Evolutionary conservation across 2,888 invertebrate species (phyloP), one percentile per base, ranked within the genome.

Genomic region (Chymomyza caudatula): DNA sequence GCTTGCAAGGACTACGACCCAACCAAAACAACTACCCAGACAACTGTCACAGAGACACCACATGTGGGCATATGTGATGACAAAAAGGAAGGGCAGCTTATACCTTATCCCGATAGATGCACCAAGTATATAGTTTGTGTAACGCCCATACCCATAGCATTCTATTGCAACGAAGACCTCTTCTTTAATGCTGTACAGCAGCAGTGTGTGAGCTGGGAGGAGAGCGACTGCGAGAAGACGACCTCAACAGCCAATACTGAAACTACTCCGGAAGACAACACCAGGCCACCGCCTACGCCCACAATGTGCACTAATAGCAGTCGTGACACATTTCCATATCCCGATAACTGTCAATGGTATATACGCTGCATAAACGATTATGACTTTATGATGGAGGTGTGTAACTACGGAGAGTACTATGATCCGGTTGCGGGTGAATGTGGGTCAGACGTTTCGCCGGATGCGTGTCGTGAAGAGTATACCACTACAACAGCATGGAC

Each of bases 61-160:
- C 19, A 11, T 3, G 56, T 23, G 0, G 76, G 75, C 25, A 74
- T 86, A 25, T 87, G 87, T 42, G 73, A 68, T 3, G 73, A 67
- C 22, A 65, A 22, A 6, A 52, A 49, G 11, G 67, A 76, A 29
- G 85, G 87, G 15, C 71, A 86, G 58, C 55, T 81, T 23, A 73
- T 87, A 42, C 56, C 76, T 22, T 87, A 87, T 73, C 87, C 88
- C 2, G 63, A 70, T 1, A 74, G 76, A 3, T 87, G 87, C 60
- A 73, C 63, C n/a, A 87, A 87, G 60, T 87, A 87, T 8, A 84
- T 87, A 23, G 77, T 79, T n/a, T 87, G 87, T 54, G 77, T 78
- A 3, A 56, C 69, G 0, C 87, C 88, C 6, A 85, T 80, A 23
- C 87, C 88, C 22, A 69, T 87, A n/a, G 87, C 73, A 2, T 87